These are phyloP conservation scores for Cataglyphis rosenhaueri DNA, from an alignment of 2,888 invertebrate genomes.

Conservation along the genomic window DNA sequence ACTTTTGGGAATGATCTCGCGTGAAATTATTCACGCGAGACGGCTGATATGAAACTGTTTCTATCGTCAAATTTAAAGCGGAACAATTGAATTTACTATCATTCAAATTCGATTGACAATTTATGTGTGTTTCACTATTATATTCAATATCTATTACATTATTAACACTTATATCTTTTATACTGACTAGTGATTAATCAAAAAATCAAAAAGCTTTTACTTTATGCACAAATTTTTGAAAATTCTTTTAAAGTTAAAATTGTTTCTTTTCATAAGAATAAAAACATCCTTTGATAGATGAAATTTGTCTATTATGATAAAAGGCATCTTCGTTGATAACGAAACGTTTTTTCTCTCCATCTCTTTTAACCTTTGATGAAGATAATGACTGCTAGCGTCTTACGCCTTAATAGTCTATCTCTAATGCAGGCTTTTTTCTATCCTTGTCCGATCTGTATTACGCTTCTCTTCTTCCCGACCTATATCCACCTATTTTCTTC, in stretches of 20 bases:
- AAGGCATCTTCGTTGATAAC: neutral
- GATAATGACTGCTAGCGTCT: constrained; percentile 76
- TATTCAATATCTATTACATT: constrained; percentile 10
- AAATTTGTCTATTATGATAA: neutral
- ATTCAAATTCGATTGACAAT: neutral
- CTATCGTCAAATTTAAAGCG: neutral
- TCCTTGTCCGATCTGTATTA: constrained; percentile 26
- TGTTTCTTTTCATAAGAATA: neutral
- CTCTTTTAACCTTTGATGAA: constrained; percentile 67
- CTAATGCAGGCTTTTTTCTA: constrained; percentile 34
- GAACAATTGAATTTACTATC: neutral
- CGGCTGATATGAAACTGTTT: constrained; percentile 34
- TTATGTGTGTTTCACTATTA: neutral
- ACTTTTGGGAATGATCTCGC: constrained; percentile 34
- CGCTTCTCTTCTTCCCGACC: neutral
- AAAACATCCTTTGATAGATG: neutral
- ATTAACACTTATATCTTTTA: constrained; percentile 6
- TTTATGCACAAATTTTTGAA: neutral
- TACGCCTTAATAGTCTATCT: constrained; percentile 57
- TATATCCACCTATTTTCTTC: constrained; percentile 56
- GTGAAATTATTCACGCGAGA: constrained; percentile 39
- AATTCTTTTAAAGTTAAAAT: neutral
- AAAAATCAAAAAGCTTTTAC: neutral
- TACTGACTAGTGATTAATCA: neutral
- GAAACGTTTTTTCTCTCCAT: neutral